phyloP scores from a whole-genome alignment of 1,140 invertebrate species.

The Drosophila ironensis region DNA sequence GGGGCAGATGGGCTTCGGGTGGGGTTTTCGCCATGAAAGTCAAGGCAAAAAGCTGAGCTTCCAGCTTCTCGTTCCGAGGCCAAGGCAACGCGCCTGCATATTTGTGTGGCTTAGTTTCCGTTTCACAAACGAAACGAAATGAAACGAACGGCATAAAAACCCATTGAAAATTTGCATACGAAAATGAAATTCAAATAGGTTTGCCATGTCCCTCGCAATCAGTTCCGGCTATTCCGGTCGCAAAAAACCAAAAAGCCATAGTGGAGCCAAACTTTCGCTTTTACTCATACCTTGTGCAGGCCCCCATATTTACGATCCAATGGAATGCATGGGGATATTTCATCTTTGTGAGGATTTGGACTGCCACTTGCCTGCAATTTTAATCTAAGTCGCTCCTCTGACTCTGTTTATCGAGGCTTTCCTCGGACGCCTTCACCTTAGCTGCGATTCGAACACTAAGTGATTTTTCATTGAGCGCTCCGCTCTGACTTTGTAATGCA shows the following conservation, averaged over 20 bases:
- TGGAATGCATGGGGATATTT: constrained; percentile 14
- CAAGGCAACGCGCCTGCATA: constrained; percentile 64
- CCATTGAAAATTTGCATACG: constrained; percentile 76
- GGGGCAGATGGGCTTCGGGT: constrained; percentile 1
- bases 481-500: constrained; percentile 67
- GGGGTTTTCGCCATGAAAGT: constrained; percentile 51
- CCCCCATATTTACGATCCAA: constrained; percentile 24
- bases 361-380: constrained; percentile 6
- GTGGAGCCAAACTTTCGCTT: constrained; percentile 34
- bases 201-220: constrained; percentile 49
- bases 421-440: constrained; percentile 13
- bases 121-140: constrained; percentile 56
- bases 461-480: constrained; percentile 65
- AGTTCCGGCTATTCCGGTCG: constrained; percentile 12
- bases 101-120: constrained; percentile 76
- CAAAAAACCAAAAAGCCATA: constrained; percentile 18
- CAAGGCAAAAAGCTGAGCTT: constrained; percentile 42
- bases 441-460: constrained; percentile 46
- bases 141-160: constrained; percentile 69
- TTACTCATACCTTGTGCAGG: constrained; percentile 7
- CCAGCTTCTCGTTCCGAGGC: constrained; percentile 25
- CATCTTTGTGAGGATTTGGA: constrained; percentile 1
- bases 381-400: constrained; percentile 26
- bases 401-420: constrained; percentile 26
- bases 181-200: constrained; percentile 77